Conservation (phyloP, 1,140 invertebrate species). For the Eueides isabella region DNA sequence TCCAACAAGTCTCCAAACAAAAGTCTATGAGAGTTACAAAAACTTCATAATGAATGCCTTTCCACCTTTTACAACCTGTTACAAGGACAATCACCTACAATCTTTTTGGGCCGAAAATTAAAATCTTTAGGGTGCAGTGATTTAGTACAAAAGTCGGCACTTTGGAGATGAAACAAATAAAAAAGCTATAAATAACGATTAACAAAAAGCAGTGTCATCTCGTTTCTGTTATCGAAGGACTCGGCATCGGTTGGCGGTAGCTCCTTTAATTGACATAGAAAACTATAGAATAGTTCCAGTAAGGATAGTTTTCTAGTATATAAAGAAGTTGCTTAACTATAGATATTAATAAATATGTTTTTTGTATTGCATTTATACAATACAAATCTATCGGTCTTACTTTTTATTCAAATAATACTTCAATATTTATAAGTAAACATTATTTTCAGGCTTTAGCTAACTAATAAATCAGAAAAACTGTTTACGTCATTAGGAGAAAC, state of each 20-base stretch:
- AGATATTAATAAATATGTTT: neutral
- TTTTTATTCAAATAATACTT: no score
- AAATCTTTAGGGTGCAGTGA: conserved; percentile 55
- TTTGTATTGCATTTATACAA: no score
- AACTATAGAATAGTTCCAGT: conserved; percentile 44
- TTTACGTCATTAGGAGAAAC: no score
- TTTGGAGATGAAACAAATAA: conserved; percentile 56
- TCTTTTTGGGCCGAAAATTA: conserved; percentile 40
- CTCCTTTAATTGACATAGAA: conserved; percentile 50
- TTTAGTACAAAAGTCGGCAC: conserved; percentile 67
- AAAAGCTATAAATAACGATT: conserved; percentile 78
- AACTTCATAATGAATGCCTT: conserved; percentile 19
- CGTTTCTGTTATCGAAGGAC: conserved; percentile 66
- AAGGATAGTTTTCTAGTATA: neutral
- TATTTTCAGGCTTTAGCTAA: no score
- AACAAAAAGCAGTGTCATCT: conserved; percentile 77
- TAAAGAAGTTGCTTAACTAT: neutral
- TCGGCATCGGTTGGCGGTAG: conserved; percentile 58
- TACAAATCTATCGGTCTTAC: no score
- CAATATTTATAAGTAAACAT: no score
- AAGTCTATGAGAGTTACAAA: neutral
- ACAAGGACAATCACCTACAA: conserved; percentile 32
- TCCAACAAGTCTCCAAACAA: neutral
- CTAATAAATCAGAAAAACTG: no score
- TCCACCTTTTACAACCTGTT: conserved; percentile 35